Evolutionary conservation across 1,140 invertebrate genomes (phyloP), one percentile per base, ranked within the genome.

Genomic region (Drosophila serrata): DNA sequence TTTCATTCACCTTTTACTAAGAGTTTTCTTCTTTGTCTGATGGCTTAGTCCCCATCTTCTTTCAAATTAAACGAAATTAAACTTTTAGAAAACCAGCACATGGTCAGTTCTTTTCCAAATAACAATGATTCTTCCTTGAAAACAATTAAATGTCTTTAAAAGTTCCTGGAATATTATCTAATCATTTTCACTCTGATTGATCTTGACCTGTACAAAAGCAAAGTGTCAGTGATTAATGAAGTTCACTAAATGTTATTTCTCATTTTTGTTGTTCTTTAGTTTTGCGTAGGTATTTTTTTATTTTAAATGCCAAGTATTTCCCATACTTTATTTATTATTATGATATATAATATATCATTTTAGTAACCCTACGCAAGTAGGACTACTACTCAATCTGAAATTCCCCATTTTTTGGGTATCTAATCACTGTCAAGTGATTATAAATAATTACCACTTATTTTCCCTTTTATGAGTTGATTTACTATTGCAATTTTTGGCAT

Each of bases 361-460:
- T 4, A 9, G 17, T 31, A 46, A 37, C 6, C 9, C 5, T 35
- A 60, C 24, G 33, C 24, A 39, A 8, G 43, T 31, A 31, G 31
- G 22, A 13, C 19, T n/a, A n/a, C n/a, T 33, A 33, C 27, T 64
- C 29, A 19, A 19, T n/a, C 12, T 27, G 53, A 4, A 67, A 37
- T 67, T 67, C 46, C 46, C 29, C 15, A 15, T 27, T 22, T 19
- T 35, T 15, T 24, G 2, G 35, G n/a, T 35, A 69, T 69, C 65
- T 69, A 43, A 69, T 69, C 65, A n/a, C 17, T 51, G n/a, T 37
- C 31, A 42, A 42, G 63, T 65, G 35, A 33, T 33, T 53, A 69
- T 43, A 53, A 69, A 67, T 69, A 67, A 69, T 67, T 67, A 43
- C 13, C 49, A 65, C 37, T 35, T 67, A 65, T 53, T 37, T 69